Base-by-base conservation (phyloP, 2,113 vertebrate species). In the Eurypyga helias region DNA sequence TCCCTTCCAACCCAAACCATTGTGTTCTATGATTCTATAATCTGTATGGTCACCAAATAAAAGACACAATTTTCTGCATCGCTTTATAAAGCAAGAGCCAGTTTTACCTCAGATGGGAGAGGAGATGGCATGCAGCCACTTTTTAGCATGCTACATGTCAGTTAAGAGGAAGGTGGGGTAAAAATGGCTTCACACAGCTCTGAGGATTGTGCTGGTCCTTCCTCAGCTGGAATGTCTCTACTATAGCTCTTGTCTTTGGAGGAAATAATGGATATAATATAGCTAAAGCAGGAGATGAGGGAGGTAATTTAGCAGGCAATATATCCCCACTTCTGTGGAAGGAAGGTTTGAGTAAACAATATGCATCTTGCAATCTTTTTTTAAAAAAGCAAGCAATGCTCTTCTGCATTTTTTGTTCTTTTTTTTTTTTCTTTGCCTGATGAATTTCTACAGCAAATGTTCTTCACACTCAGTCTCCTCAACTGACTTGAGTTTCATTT, bases 401-500 rank as follows among this genome's bases (percentile, higher is more conserved):
- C 29, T 69, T 51, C 41, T 67, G 36, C 58, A 16, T 12, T 17
- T 57, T n/a, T 73, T 78, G n/a, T 62, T 24, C 2, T 24, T 10
- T 11, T 13, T 23, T 62, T 65, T 34, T 62, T 71, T 62, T 9
- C 17, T 90, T 88, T 88, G 28, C 17, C 67, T 57, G 45, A 80
- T 86, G 29, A 72, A 83, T 71, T 91, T 79, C 73, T 69, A 36
- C 28, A 75, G 34, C 41, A 82, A 67, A 76, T 69, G 26, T 61
- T 92, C 75, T 73, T 96, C 76, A 70, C n/a, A 75, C 38, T 33
- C 18, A 28, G 33, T 86, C 51, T 72, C 41, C 67, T 84, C 81
- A 82, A 15, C 29, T 79, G 60, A 51, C 60, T 33, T 29, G 48
- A 85, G n/a, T 52, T 89, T 65, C 61, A 54, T 54, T 76, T 95